Base-by-base conservation (phyloP, 2,888 invertebrate genomes). In the Latrodectus hesperus region DNA sequence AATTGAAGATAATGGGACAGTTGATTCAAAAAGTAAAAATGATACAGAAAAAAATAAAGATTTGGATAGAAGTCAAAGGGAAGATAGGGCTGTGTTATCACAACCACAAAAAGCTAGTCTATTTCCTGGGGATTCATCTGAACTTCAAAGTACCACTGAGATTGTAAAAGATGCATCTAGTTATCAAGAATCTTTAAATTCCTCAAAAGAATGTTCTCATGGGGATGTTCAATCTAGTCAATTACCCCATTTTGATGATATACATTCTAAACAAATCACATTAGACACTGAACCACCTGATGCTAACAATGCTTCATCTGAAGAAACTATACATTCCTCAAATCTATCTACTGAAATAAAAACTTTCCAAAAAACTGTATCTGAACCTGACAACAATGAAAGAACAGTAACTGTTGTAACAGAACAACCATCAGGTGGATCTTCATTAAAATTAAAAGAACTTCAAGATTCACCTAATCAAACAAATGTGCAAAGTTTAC, bases 61-160 rank as follows among this genome's bases (percentile, higher is more conserved):
- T 16, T 38, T 14, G 10, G 76, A 81, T 16, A 52, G 26, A 49
- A 80, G 52, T 17, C 52, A 51, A 11, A 74, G 51, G 73, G 78
- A 78, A 72, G 88, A 84, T n/a, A 65, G 17, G 51, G 67, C 84
- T 70, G 89, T 89, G 1, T 82, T 82, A 49, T 86, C 76, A 2
- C 88, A 88, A 53, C 88, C 89, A 17, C 78, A 73, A 9, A 83
- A 84, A 78, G 81, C 78, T 81, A 82, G 79, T 78, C 73, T 82
- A 71, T 89, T 89, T 70, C 89, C 89, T 11, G 65, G 55, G 16
- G 86, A 87, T 70, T 65, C 70, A 68, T 68, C 22, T 22, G 14
- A n/a, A 68, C 26, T 22, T 26, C 14, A 22, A 22, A 22, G 3
- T 68, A 68, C 68, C 22, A 14, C 14, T 26, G 68, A 68, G 10